Base-by-base conservation (phyloP, 2,113 vertebrate genomes). In the Passer montanus region DNA sequence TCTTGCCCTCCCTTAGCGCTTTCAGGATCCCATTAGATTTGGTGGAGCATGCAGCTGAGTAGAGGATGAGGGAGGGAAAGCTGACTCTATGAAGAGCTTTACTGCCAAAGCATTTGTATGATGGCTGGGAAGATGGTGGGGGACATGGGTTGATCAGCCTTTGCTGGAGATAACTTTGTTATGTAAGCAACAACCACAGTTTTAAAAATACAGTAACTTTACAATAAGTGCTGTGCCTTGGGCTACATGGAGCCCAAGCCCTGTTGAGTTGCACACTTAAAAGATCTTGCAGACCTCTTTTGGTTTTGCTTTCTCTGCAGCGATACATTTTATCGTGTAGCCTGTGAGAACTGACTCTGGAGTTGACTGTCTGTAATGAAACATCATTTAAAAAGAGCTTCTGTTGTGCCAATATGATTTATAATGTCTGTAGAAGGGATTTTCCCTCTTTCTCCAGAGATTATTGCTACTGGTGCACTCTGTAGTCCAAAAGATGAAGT, bases 211-310 rank as follows among this genome's bases (percentile, higher is more conserved):
- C 5, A 9, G 0, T 79, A 85, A 41, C 27, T 52, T 73, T 33
- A 13, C 17, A 41, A 0, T 35, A 44, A 35, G 10, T 50, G 8
- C 13, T 30, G 23, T 77, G n/a, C 28, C 28, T 73, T 82, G 46
- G 11, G 11, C 35, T 76, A 1, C 0, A 0, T 9, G 24, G 56
- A 47, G 7, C 19, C 15, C 33, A 63, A 67, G 24, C 24, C 73
- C 19, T 30, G 15, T 9, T 69, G 28, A 85, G n/a, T 41, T 77
- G 11, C 15, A 31, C 6, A 2, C 9, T 39, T 62, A 15, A 0
- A 55, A 87, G 37, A 52, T 43, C 13, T 52, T 44, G 27, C 27
- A 72, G 33, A 31, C 16, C 4, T 86, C 41, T 86, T 72, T 44
- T 27, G 35, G 31, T 69, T 90, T 77, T 94, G 28, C 46, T 28